phyloP scores from a whole-genome alignment of 2,797 vertebrate species.

The Orestias chungarensis region DNA sequence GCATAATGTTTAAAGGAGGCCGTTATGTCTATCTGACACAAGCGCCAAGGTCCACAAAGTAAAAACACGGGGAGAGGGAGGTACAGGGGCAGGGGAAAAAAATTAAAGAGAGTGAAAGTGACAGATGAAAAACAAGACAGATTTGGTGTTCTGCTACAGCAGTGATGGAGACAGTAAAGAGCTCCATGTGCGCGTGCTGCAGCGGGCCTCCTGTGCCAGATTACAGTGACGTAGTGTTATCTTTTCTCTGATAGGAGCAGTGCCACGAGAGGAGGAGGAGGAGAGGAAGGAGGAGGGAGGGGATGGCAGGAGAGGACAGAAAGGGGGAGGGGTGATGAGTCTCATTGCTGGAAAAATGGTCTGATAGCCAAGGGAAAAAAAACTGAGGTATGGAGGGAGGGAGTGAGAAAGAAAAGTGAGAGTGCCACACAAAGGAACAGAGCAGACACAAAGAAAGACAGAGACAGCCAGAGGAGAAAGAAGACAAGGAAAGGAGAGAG shows the following conservation, averaged over 20 bases:
- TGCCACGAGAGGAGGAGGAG: conserved; percentile 62
- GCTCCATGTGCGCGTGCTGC: conserved; percentile 38
- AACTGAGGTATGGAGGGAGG: conserved; percentile 40
- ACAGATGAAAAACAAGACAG: conserved; percentile 59
- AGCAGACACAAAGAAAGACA: conserved; percentile 69
- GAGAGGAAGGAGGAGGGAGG: conserved; percentile 13
- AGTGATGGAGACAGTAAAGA: conserved; percentile 45
- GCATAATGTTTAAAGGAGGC: conserved; percentile 53
- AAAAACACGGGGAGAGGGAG: conserved; percentile 40
- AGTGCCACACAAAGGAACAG: conserved; percentile 68
- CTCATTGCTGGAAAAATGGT: conserved; percentile 77
- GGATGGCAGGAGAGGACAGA: conserved; percentile 40
- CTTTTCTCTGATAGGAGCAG: conserved; percentile 80
- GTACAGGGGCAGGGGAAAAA: conserved; percentile 15
- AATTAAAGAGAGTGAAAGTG: conserved; percentile 23
- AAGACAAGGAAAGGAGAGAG: conserved; percentile 23
- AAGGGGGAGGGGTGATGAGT: conserved; percentile 68
- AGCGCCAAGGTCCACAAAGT: conserved; percentile 66
- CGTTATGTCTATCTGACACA: conserved; percentile 59
- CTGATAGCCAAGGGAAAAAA: conserved; percentile 76
- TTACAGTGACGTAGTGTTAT: conserved; percentile 81
- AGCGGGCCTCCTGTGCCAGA: conserved; percentile 74
- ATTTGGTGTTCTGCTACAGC: conserved; percentile 53
- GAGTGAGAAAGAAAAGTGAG: conserved; percentile 51
- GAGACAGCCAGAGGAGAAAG: conserved; percentile 35